Conservation (phyloP, 2,113 vertebrate genomes). For the Cephalopterus ornatus region DNA sequence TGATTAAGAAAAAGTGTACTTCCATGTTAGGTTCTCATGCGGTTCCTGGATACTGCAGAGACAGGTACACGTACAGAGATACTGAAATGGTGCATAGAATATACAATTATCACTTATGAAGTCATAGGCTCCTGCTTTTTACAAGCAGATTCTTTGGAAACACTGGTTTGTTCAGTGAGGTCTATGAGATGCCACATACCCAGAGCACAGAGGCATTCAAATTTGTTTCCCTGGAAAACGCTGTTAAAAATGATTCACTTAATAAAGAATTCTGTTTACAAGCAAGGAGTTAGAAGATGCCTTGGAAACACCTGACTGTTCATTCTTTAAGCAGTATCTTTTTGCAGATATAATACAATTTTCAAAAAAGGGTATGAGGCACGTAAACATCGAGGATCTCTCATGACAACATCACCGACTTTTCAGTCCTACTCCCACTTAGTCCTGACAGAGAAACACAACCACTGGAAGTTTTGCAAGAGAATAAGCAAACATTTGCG, state of each 20-base stretch:
- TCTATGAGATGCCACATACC: not conserved
- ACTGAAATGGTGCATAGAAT: not conserved
- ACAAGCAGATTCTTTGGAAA: not conserved
- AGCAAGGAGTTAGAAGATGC: not conserved
- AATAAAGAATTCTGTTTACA: conserved; percentile 21
- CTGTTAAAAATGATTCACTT: not conserved
- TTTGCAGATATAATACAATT: not conserved
- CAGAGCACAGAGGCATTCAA: not conserved
- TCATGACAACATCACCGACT: not conserved
- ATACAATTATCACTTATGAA: not conserved
- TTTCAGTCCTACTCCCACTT: not conserved
- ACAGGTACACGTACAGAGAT: not conserved
- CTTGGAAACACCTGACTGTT: not conserved
- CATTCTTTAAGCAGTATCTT: not conserved
- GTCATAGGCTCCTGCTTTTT: not conserved
- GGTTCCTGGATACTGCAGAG: not conserved
- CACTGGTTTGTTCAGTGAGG: not conserved
- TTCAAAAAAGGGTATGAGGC: not conserved
- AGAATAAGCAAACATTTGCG: not conserved
- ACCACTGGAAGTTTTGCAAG: not conserved
- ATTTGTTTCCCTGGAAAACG: not conserved
- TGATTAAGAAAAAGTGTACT: not conserved
- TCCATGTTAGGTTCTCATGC: not conserved
- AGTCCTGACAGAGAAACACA: not conserved
- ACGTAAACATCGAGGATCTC: not conserved